Evolutionary conservation across 2,888 invertebrate species (phyloP), one percentile per base, ranked within the genome.

Genomic region (Embidobia sp.): DNA sequence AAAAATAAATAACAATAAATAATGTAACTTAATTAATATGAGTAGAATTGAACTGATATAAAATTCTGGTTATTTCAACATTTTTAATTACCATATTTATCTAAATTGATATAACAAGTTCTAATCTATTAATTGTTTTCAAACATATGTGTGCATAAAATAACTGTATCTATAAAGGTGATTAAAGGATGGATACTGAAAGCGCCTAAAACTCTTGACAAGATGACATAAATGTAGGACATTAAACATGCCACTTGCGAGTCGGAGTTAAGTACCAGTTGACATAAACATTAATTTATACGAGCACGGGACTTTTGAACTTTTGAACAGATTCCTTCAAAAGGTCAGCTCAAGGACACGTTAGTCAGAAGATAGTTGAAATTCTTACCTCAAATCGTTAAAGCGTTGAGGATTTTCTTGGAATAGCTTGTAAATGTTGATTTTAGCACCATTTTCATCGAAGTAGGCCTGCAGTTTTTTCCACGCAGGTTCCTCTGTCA

Each of bases 361-460:
- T 51, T 51, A 31, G 59, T n/a, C n/a, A n/a, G 81, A 81, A 75
- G 72, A 75, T 61, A 33, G 44, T 66, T 46, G 7, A 59, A 69
- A 63, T 49, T 57, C 46, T 72, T 51, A 98, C 98, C 96, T 97
- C 91, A 94, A 97, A 90, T 96, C 97, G 51, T 95, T 91, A 87
- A 98, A 98, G 73, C 99, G 93, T 22, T 93, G 91, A 0, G 94
- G 90, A 90, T 98, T 96, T 82, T 93, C 91, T 79, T 93, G 92
- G 87, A 99, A 98, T 82, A 98, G 90, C 78, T 96, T 92, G 79
- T 93, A 92, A 85, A 99, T 96, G 84, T 95, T 94, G 37, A 98
- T 91, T 83, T 94, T 93, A 18, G 92, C 91, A 8, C 94, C 95
- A 86, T 94, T 93, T 5, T 91, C 90, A 80, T 94, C 91, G 88